Evolutionary conservation across 2,888 invertebrate genomes (phyloP).

Genomic region (Brachypterus glaber): DNA sequence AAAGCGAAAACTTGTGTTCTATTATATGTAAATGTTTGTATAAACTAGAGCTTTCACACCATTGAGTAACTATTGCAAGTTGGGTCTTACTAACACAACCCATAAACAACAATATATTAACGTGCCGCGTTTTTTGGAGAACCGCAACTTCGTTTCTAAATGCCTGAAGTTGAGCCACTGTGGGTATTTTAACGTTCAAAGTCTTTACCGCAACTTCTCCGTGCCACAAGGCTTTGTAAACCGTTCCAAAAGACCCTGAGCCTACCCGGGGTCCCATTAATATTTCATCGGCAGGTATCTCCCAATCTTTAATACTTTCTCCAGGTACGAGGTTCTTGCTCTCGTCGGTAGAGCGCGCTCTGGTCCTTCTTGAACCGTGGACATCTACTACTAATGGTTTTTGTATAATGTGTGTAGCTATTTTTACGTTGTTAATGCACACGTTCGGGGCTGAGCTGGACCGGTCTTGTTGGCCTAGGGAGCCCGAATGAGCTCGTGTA

Average conservation of each 20-base stretch:
- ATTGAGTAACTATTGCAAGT: constrained; percentile 96
- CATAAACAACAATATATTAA: constrained; percentile 97
- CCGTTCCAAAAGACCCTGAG: constrained; percentile 92
- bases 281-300: constrained; percentile 91
- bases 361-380: too few species aligned
- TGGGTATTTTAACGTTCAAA: constrained; percentile 95
- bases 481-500: too few species aligned
- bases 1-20: constrained; percentile 87
- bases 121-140: constrained; percentile 87
- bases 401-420: too few species aligned
- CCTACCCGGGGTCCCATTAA: constrained; percentile 88
- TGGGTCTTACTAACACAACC: constrained; percentile 96
- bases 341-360: constrained; percentile 90
- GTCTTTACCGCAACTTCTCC: constrained; percentile 97
- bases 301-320: constrained; percentile 97
- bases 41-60: constrained; percentile 97
- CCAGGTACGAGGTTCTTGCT: constrained; percentile 79
- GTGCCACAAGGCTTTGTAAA: constrained; percentile 97
- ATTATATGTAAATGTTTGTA: constrained; percentile 96
- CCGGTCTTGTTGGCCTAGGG: constrained; percentile 78
- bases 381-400: background rate
- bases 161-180: constrained; percentile 89
- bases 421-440: constrained; percentile 64
- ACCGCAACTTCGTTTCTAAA: constrained; percentile 99
- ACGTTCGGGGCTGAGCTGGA: constrained; percentile 98